Percentiles rank a stretch among this genome's conserved stretches.
Evolutionary conservation across 2,888 invertebrate genomes (phyloP).

Genomic region (Glaucopsyche alexis): DNA sequence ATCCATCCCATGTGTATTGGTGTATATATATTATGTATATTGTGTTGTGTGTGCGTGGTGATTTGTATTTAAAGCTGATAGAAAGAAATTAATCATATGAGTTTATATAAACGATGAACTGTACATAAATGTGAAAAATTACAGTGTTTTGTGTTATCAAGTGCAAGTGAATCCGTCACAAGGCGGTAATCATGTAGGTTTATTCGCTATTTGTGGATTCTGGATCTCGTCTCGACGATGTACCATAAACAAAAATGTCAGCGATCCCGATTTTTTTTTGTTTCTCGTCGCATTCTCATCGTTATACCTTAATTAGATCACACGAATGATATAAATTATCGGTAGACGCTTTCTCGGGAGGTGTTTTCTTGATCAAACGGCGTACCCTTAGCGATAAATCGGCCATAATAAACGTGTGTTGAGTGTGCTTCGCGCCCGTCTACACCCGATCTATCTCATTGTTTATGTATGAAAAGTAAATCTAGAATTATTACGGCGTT

Average conservation of each 20-base stretch:
- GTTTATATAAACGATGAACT: conserved; percentile 73
- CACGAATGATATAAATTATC: conserved; percentile 76
- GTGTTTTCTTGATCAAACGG: conserved; percentile 53
- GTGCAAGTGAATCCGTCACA: conserved; percentile 77
- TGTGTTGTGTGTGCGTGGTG: conserved; percentile 81
- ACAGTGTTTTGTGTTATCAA: conserved; percentile 74
- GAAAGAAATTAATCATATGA: conserved; percentile 77
- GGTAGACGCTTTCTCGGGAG: conserved; percentile 66
- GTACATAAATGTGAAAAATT: conserved; percentile 75
- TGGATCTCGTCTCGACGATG: conserved; percentile 73
- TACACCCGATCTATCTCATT: conserved; percentile 78
- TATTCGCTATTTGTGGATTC: conserved; percentile 78
- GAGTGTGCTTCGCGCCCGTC: conserved; percentile 72
- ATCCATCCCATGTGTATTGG: conserved; percentile 59
- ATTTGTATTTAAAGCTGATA: conserved; percentile 80
- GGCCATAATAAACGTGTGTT: conserved; percentile 76
- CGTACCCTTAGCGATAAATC: conserved; percentile 66
- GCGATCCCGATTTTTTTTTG: conserved; percentile 78
- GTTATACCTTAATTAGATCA: conserved; percentile 76
- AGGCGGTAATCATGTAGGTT: conserved; percentile 80
- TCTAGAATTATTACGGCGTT: conserved; percentile 74
- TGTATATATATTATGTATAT: conserved; percentile 63
- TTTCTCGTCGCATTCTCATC: conserved; percentile 76
- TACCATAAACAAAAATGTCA: conserved; percentile 82
- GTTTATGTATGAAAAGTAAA: conserved; percentile 79